phyloP scores from a whole-genome alignment of 2,113 vertebrate genomes.

The Hucho hucho region DNA sequence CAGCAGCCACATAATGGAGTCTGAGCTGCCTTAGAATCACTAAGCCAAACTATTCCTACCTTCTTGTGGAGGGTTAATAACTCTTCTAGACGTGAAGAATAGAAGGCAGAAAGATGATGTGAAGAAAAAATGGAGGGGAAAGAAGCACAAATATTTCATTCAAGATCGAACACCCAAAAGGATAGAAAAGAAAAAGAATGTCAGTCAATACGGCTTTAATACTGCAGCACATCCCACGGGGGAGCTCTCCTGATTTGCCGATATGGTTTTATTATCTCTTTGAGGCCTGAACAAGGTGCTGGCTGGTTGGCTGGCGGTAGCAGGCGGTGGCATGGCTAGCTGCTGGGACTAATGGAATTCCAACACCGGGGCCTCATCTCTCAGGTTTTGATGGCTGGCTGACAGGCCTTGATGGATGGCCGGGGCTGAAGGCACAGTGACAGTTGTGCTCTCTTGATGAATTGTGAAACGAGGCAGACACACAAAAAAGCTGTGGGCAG shows the following conservation, averaged over 20 bases:
- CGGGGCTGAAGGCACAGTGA: conserved; percentile 71
- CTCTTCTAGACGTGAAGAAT: not conserved
- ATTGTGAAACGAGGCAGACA: conserved; percentile 87
- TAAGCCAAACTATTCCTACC: not conserved
- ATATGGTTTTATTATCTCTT: conserved; percentile 75
- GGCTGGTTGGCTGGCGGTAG: conserved; percentile 25
- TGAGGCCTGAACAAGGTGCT: conserved; percentile 62
- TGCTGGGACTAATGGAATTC: conserved; percentile 73
- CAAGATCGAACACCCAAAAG: conserved; percentile 49
- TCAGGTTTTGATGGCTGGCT: conserved; percentile 67
- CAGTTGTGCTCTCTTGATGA: conserved; percentile 79
- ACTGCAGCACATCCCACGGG: conserved; percentile 45
- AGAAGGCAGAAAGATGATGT: conserved; percentile 15
- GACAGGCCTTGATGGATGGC: conserved; percentile 77
- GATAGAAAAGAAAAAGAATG: conserved; percentile 49
- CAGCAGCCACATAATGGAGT: not conserved
- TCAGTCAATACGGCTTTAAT: conserved; percentile 59
- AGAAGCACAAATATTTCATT: conserved; percentile 56
- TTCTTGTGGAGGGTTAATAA: not conserved
- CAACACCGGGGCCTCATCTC: conserved; percentile 67
- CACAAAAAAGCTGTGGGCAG: conserved; percentile 71
- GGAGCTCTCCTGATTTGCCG: conserved; percentile 62
- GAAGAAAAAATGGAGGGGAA: conserved; percentile 12
- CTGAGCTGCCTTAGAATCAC: not conserved
- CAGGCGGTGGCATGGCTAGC: conserved; percentile 20